phyloP scores from a whole-genome alignment of 1,140 invertebrate genomes.

The Pachyrhynchus sulphureomaculatus region DNA sequence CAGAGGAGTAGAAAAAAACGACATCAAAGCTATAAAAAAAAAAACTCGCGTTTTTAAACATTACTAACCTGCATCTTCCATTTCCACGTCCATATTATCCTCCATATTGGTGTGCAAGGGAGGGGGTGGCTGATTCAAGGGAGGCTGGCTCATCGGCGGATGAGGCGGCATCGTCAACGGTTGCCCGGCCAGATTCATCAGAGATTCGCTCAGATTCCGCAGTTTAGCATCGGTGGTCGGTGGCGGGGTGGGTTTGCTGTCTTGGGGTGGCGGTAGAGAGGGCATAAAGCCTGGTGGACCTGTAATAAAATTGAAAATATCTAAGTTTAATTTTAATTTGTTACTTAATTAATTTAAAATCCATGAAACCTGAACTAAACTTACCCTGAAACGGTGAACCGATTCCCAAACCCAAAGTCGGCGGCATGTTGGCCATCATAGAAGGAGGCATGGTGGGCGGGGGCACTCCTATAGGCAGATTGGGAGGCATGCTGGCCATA shows the following conservation, averaged over 20 bases:
- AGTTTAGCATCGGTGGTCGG: constrained; percentile 29
- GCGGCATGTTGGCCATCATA: constrained; percentile 58
- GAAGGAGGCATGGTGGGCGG: constrained; percentile 65
- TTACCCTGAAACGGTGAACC: constrained; percentile 45
- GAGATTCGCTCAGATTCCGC: constrained; percentile 34
- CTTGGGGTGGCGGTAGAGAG: background rate
- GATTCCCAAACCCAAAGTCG: constrained; percentile 54
- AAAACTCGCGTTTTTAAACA: too few relatives aligned
- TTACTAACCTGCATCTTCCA: constrained; percentile 56
- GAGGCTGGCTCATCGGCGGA: background rate
- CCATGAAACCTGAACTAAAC: background rate
- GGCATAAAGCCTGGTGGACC: constrained; percentile 58
- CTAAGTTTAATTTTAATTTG: background rate
- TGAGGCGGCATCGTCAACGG: constrained; percentile 51
- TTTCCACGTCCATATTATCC: constrained; percentile 67
- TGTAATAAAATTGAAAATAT: background rate
- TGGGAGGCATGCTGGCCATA: constrained; percentile 54
- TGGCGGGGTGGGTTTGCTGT: constrained; percentile 16
- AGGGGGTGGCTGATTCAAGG: constrained; percentile 47
- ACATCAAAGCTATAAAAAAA: too few relatives aligned
- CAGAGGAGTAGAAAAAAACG: too few relatives aligned
- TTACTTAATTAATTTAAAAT: background rate
- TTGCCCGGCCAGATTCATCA: constrained; percentile 39
- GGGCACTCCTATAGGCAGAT: constrained; percentile 63
- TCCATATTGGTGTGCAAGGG: constrained; percentile 56